phyloP scores from a whole-genome alignment of 2,888 invertebrate species.

The Calliphora vomitoria region DNA sequence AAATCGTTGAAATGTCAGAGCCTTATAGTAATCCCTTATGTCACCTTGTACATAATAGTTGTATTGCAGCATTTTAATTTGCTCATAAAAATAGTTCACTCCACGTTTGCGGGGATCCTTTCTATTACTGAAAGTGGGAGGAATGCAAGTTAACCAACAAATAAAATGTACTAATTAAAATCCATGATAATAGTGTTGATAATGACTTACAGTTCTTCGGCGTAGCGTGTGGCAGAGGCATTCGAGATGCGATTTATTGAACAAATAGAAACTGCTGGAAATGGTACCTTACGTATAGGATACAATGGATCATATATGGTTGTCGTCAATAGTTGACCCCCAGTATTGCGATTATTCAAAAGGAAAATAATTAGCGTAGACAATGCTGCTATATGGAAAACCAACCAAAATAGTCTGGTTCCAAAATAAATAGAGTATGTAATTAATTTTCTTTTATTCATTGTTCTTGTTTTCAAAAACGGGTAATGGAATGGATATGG shows the following conservation, averaged over 20 bases:
- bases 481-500: constrained; percentile 40
- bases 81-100: constrained; percentile 77
- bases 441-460: constrained; percentile 68
- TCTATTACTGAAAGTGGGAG: constrained; percentile 73
- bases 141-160: background rate
- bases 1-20: constrained; percentile 80
- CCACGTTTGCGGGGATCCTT: constrained; percentile 79
- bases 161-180: background rate
- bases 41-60: constrained; percentile 77
- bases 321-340: constrained; percentile 77
- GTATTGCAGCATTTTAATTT: constrained; percentile 77
- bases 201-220: constrained; percentile 83
- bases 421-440: constrained; percentile 59
- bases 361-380: constrained; percentile 80
- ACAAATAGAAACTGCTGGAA: constrained; percentile 88
- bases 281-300: constrained; percentile 86
- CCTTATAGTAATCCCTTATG: constrained; percentile 75
- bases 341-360: constrained; percentile 75
- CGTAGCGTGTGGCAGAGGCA: constrained; percentile 81
- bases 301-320: constrained; percentile 83
- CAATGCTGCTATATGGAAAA: constrained; percentile 80
- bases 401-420: constrained; percentile 81
- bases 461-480: constrained; percentile 7
- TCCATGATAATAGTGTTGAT: background rate
- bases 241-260: constrained; percentile 86